Evolutionary conservation across 2,113 vertebrate species (phyloP).

Genomic region (Neogale vison): DNA sequence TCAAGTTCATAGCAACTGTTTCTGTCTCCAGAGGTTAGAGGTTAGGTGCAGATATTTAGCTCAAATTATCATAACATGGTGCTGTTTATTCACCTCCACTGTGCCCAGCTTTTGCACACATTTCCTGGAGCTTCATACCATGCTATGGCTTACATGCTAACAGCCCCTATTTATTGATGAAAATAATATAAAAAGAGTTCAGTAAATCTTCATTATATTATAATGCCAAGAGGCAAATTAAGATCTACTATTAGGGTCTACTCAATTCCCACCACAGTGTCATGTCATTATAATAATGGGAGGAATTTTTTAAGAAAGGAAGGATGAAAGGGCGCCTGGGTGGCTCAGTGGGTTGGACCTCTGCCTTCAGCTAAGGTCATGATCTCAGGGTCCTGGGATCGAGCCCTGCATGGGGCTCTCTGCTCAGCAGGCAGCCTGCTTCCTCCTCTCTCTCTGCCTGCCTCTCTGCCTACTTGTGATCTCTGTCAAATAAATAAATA

Average conservation of each 20-base stretch:
- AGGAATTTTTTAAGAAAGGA: background rate
- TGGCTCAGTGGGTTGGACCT: too few relatives aligned
- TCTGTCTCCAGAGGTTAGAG: slow-evolving; percentile 24
- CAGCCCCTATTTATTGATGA: background rate
- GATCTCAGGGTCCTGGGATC: too few relatives aligned
- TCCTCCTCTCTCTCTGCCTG: too few relatives aligned
- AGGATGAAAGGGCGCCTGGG: background rate
- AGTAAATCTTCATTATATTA: background rate
- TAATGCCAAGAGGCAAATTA: background rate
- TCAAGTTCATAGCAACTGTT: slow-evolving; percentile 53
- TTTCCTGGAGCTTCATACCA: background rate
- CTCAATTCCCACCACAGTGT: background rate
- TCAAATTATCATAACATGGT: slow-evolving; percentile 9
- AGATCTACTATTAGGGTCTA: background rate
- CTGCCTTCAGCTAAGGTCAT: too few relatives aligned
- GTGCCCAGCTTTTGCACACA: background rate
- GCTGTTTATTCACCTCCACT: background rate
- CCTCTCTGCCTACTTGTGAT: too few relatives aligned
- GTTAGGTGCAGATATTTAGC: slow-evolving; percentile 40
- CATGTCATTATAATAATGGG: background rate
- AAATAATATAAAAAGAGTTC: background rate
- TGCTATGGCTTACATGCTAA: background rate
- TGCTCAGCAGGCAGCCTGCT: too few relatives aligned
- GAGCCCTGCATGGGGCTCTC: too few relatives aligned
- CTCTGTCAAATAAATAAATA: too few relatives aligned